These are phyloP conservation scores for Physeter macrocephalus DNA, from an alignment of 2,113 vertebrate species.

Conservation along the genomic window DNA sequence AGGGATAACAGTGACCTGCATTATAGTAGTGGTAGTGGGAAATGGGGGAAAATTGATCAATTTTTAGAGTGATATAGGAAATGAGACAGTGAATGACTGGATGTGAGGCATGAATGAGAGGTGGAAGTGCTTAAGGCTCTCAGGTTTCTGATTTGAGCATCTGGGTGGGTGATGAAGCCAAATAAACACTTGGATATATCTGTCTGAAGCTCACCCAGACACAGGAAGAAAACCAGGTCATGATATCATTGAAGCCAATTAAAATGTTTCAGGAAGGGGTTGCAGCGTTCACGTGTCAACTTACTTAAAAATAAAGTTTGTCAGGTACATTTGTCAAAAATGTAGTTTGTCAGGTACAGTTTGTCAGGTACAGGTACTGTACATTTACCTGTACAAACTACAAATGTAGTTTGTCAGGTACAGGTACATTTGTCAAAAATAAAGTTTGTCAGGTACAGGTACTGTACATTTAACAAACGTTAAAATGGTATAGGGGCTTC, in stretches of 20 bases:
- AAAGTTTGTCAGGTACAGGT: background rate
- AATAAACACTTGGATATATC: background rate
- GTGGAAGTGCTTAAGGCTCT: background rate
- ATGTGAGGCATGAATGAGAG: background rate
- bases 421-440: slow-evolving; percentile 12
- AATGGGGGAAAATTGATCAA: background rate
- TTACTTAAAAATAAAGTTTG: slow-evolving; percentile 8
- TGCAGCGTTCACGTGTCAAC: background rate
- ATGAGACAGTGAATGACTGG: background rate
- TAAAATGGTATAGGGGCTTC: background rate
- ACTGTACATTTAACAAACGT: background rate
- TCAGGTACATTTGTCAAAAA: too few species aligned
- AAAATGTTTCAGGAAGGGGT: background rate
- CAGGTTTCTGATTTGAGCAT: background rate
- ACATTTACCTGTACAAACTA: too few species aligned
- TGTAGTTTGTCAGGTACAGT: too few species aligned
- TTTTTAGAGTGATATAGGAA: background rate
- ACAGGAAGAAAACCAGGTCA: background rate
- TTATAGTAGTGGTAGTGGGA: background rate
- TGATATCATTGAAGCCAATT: background rate
- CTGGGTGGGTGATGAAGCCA: background rate
- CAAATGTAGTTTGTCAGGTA: background rate
- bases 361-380: background rate
- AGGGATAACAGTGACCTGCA: background rate
- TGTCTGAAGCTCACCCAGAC: background rate